Base-by-base conservation (phyloP, 2,888 invertebrate species). In the Sussaba pulchella region DNA sequence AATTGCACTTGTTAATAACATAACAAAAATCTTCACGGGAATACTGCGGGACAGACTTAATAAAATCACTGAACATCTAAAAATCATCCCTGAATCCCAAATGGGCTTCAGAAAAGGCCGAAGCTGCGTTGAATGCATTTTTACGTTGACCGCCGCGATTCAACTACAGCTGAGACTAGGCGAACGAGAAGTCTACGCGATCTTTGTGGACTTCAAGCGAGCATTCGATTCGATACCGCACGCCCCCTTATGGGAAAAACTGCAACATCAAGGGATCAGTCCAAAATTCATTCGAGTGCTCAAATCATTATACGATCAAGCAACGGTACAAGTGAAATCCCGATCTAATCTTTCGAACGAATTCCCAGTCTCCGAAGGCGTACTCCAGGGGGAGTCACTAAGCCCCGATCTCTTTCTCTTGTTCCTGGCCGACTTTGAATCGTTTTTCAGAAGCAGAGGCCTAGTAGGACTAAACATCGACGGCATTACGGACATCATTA, bases 211-310 rank as follows among this genome's bases (percentile, higher is more conserved):
- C 39, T 73, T 70, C 21, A 50, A 47, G 10, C 12, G 63, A 19
- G 82, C 75, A 1, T 79, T 82, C 26, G 82, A 82, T 36, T 67
- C 64, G 4, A 63, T 78, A 1, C 19, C 61, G 0, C 82, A 78
- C 10, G 43, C 36, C 0, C 24, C 14, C 24, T 47, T 78, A 0
- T 82, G 70, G 74, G 36, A 61, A 12, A 78, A 82, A 75, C 36
- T 74, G 6, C 19, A 39, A 26, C n/a, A 10, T 1, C 14, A 26
- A 0, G 75, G 78, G 21, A 19, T 82, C 0, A 78, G 78, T 17
- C 14, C 69, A 6, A 82, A 78, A 45, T 6, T 82, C 3, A 57
- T 69, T 10, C 26, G 54, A 47, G 54, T 67, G 6, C n/a, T 81
- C 0, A 78, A 72, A 64, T 21, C 21, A 1, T 5, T 50, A 6